A percentile compares a stretch with the other conserved stretches of the same genome.
These are phyloP conservation scores for Echiichthys vipera DNA, from an alignment of 2,797 vertebrate genomes.

Conservation along the genomic window DNA sequence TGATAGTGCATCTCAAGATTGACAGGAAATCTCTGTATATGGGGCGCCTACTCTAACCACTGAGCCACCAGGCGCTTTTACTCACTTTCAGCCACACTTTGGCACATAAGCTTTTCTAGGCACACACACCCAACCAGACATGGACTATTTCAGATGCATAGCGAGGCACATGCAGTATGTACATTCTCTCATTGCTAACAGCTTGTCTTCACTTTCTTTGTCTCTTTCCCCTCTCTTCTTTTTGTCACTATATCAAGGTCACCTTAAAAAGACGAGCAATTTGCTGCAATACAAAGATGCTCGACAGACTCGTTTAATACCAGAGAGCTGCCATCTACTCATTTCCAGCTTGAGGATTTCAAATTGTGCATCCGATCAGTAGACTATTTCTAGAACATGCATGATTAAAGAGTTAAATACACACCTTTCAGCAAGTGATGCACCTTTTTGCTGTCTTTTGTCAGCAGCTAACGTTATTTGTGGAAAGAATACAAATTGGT, in stretches of 20 bases:
- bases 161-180: not conserved
- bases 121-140: not conserved
- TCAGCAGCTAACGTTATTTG: not conserved
- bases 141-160: not conserved
- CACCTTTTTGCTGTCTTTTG: not conserved
- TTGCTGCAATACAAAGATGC: conserved; percentile 20
- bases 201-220: not conserved
- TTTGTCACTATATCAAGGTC: conserved; percentile 35
- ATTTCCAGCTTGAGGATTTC: not conserved
- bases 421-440: not conserved
- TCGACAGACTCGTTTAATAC: not conserved
- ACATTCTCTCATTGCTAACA: not conserved
- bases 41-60: too few relatives aligned
- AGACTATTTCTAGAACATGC: not conserved
- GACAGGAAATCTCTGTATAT: too few relatives aligned
- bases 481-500: too few relatives aligned
- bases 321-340: conserved; percentile 3
- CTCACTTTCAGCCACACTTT: conserved; percentile 1
- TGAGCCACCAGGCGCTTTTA: too few relatives aligned
- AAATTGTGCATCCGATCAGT: not conserved
- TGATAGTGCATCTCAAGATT: too few relatives aligned
- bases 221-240: not conserved
- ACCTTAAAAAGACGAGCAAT: conserved; percentile 26
- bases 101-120: not conserved
- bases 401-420: not conserved